Base-by-base conservation (phyloP, 2,113 vertebrate genomes). In the Lates calcarifer region DNA sequence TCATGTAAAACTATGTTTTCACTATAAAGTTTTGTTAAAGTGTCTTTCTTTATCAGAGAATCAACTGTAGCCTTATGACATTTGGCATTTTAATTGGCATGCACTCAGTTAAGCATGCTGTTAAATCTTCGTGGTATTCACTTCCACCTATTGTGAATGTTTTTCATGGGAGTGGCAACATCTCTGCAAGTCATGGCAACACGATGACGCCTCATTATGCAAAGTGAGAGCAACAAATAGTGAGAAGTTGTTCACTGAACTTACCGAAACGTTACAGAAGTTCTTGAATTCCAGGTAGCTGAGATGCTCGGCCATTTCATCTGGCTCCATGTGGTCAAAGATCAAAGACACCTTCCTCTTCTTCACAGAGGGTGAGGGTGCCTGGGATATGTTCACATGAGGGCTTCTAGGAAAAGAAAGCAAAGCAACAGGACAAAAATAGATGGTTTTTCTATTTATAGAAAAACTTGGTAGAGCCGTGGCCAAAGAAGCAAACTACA, bases 311-410 rank as follows among this genome's bases (percentile, higher is more conserved):
- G 97, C 97, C 91, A 98, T 94, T 81, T 98, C 96, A 0, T 92
- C 93, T 0, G 96, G 92, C 78, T 98, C 97, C 94, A 98, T 96
- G 93, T 97, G 97, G 82, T 98, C 97, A 0, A 98, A 98, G 53
- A 98, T 95, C 85, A 98, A 78, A 0, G 97, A 98, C n/a, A 98
- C 97, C 87, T 98, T 98, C 81, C 97, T 92, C 87, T 98, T 98
- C 89, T 98, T 98, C 87, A 96, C 95, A 6, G 94, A 94, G 58
- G 95, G 93, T 0, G 97, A 96, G 1, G 96, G 96, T 7, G 92
- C 94, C 65, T 93, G 92, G n/a, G 85, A 92, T 26, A 91, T 64
- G 85, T 91, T 92, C 57, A 39, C 77, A 62, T 93, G 81, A 78
- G 91, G 84, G 83, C 73, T 94, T 77, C 95, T 95, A 77, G 77